Evolutionary conservation across 2,113 vertebrate species (phyloP).

Genomic region (Serilophus lunatus): DNA sequence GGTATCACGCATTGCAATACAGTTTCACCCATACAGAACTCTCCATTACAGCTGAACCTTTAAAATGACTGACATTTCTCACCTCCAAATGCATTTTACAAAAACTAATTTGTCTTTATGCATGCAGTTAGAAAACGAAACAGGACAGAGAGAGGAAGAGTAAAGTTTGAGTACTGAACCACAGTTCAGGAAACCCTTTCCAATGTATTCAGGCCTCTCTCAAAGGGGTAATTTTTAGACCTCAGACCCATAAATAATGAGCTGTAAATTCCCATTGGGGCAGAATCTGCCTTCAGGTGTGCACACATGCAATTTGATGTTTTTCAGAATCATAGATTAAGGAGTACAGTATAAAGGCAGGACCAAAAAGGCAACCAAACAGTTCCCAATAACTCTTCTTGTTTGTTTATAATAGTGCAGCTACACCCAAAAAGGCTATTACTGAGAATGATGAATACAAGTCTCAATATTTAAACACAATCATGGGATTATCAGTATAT

Average conservation of each 20-base stretch:
- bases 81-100: neutral
- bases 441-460: neutral
- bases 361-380: neutral
- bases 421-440: neutral
- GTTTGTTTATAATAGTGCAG: neutral
- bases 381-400: neutral
- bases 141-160: neutral
- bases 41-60: neutral
- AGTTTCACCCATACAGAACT: neutral
- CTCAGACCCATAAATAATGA: neutral
- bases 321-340: neutral
- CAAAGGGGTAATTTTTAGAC: neutral
- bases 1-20: neutral
- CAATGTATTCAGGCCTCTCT: neutral
- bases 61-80: neutral
- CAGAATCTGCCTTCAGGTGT: neutral
- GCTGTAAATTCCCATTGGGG: neutral
- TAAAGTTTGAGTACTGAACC: neutral
- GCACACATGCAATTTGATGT: accelerated
- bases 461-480: neutral
- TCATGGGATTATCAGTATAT: neutral
- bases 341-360: neutral
- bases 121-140: neutral
- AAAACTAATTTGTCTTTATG: neutral
- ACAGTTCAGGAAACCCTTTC: neutral